Percentiles rank a stretch among this genome's conserved stretches.
phyloP scores from a whole-genome alignment of 2,113 vertebrate genomes.

The Nycticorax nycticorax region DNA sequence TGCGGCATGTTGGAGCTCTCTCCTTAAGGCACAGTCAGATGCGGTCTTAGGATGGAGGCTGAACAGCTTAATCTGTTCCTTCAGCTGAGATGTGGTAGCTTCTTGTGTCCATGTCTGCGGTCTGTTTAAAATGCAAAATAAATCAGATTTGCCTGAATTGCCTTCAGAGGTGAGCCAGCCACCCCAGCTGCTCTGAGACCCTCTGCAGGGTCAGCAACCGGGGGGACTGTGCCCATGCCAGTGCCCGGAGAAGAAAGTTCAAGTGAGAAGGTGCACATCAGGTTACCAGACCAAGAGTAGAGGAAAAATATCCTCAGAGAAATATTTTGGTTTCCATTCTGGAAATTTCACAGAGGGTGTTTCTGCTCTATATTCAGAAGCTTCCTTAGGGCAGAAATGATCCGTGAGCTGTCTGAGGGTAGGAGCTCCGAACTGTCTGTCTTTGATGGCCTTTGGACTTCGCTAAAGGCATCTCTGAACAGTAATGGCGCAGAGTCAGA shows the following conservation, averaged over 20 bases:
- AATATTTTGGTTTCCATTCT: conserved; percentile 60
- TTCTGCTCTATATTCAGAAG: conserved; percentile 26
- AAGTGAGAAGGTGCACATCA: conserved; percentile 10
- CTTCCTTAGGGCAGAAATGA: neutral
- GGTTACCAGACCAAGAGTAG: neutral
- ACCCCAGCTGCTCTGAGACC: neutral
- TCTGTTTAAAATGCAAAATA: neutral
- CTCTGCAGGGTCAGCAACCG: neutral
- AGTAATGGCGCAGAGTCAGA: neutral
- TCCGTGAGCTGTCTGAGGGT: neutral
- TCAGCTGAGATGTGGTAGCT: neutral
- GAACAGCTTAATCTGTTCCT: neutral
- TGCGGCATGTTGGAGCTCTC: accelerated
- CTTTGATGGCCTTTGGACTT: neutral
- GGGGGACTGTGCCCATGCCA: accelerated
- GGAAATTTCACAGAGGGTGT: conserved; percentile 9
- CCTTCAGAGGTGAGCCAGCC: neutral
- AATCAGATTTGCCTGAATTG: neutral
- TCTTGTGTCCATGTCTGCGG: neutral
- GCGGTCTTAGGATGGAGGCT: neutral
- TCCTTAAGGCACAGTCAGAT: neutral
- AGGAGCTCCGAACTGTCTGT: neutral
- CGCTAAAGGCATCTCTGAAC: neutral
- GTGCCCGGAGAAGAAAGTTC: neutral
- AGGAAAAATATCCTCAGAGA: conserved; percentile 35